Evolutionary conservation across 2,888 invertebrate genomes (phyloP).

Genomic region (Dione vanillae): DNA sequence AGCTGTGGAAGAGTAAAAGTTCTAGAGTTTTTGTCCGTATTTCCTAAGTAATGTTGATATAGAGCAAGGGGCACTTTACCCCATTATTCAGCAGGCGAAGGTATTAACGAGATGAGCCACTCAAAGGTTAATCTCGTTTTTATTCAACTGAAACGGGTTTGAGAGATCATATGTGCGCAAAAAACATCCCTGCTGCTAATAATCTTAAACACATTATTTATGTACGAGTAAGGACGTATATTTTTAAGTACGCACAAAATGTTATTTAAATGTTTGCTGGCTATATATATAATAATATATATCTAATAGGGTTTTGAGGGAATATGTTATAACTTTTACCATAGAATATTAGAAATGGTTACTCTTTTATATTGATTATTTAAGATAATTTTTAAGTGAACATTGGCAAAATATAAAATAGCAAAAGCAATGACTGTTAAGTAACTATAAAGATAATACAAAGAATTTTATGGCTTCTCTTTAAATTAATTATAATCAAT

Average conservation of each 20-base stretch:
- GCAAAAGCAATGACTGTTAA: background rate
- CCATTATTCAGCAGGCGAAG: constrained; percentile 15
- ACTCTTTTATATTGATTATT: background rate
- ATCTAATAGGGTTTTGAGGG: no score
- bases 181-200: background rate
- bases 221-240: no score
- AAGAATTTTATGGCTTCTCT: background rate
- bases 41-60: constrained; percentile 9
- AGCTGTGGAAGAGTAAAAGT: background rate
- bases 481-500: background rate
- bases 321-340: background rate
- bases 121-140: constrained; percentile 25
- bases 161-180: constrained; percentile 9
- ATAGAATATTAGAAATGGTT: background rate
- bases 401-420: background rate
- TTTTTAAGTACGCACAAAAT: no score
- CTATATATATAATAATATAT: no score
- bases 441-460: no score
- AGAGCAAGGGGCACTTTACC: constrained; percentile 26
- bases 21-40: background rate
- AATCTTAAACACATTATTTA: background rate
- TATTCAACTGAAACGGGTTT: constrained; percentile 12
- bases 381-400: constrained; percentile 14
- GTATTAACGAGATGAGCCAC: constrained; percentile 22
- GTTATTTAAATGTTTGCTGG: no score